Evolutionary conservation across 2,113 vertebrate species (phyloP).

Genomic region (Cheilinus undulatus): DNA sequence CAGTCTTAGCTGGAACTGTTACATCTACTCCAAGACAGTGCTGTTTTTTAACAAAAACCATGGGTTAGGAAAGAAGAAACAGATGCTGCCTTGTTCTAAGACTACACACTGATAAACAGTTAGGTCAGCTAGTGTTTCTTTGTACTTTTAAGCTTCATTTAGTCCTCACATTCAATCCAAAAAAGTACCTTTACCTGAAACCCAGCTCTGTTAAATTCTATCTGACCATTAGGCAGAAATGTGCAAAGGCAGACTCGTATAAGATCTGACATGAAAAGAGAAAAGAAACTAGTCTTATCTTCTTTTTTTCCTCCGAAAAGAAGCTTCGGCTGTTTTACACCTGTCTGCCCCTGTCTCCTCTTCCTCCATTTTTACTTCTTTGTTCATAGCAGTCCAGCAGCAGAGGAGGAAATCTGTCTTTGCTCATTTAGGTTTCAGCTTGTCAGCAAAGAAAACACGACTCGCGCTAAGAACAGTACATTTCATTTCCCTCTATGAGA

Average conservation of each 20-base stretch:
- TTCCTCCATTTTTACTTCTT: background rate
- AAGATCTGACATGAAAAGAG: background rate
- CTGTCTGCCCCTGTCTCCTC: constrained; percentile 14
- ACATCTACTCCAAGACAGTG: too few relatives aligned
- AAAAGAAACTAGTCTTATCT: constrained; percentile 6
- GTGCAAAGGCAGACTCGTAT: background rate
- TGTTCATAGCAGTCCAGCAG: background rate
- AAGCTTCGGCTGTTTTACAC: constrained; percentile 22
- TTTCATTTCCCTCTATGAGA: constrained; percentile 2
- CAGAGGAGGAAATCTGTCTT: constrained; percentile 9
- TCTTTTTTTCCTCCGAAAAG: background rate
- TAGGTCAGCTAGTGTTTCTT: too few relatives aligned
- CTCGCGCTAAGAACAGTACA: background rate
- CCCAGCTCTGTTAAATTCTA: background rate
- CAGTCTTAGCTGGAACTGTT: too few relatives aligned
- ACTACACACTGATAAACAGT: too few relatives aligned
- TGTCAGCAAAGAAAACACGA: background rate
- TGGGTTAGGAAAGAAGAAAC: too few relatives aligned
- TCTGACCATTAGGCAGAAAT: background rate
- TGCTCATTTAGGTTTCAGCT: constrained; percentile 7
- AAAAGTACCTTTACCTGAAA: background rate
- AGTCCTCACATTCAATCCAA: background rate
- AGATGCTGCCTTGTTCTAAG: too few relatives aligned
- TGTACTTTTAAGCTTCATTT: background rate
- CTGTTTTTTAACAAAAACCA: too few relatives aligned